A percentile compares a stretch with the other conserved stretches of the same genome.
Conservation (phyloP, 2,113 vertebrate species). For the Podiceps cristatus region DNA sequence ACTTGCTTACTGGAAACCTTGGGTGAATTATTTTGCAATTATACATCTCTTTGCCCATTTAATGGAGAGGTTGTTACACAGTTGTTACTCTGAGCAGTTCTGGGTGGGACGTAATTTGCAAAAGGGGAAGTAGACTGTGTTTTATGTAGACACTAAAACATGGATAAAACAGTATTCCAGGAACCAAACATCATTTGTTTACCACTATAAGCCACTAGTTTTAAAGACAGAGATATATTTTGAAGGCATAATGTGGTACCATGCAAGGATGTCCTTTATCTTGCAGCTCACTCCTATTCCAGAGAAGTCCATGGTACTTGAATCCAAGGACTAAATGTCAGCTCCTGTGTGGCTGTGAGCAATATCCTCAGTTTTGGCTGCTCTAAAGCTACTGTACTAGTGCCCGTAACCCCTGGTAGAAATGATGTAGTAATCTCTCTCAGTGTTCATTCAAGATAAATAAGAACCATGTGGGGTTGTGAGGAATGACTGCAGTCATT, state of each 20-base stretch:
- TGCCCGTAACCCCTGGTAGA: not conserved
- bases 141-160: not conserved
- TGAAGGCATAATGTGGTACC: not conserved
- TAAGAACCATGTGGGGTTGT: slow-evolving; percentile 28
- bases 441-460: slow-evolving; percentile 54
- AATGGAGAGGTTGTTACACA: not conserved
- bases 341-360: not conserved
- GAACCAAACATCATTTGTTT: not conserved
- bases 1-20: not conserved
- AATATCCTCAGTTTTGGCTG: slow-evolving; percentile 9
- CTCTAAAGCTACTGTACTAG: not conserved
- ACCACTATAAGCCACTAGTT: not conserved
- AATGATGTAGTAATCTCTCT: slow-evolving; percentile 42
- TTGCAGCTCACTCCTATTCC: not conserved
- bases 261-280: not conserved
- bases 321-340: not conserved
- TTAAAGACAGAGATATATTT: not conserved
- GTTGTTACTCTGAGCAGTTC: not conserved
- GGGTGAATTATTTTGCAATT: not conserved
- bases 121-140: not conserved
- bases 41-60: not conserved
- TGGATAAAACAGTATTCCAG: not conserved
- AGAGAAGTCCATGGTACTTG: not conserved
- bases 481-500: not conserved
- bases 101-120: not conserved